Percentiles rank a stretch among this genome's conserved stretches.
Evolutionary conservation across 2,797 vertebrate species (phyloP).

Genomic region (Harpagifer antarcticus): DNA sequence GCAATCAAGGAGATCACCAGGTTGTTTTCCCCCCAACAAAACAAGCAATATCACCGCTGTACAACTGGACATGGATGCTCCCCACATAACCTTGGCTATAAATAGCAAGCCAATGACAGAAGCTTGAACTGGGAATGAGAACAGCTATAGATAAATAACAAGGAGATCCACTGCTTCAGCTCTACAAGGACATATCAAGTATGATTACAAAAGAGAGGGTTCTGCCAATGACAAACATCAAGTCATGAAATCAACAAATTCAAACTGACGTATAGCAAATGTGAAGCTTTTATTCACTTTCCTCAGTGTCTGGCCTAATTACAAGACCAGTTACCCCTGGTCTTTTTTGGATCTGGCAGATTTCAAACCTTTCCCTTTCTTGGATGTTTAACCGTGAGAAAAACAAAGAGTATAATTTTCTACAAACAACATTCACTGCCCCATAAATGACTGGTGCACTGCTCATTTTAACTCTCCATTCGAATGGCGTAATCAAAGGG

Average conservation of each 20-base stretch:
- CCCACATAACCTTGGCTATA: constrained; percentile 72
- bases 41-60: constrained; percentile 36
- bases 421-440: constrained; percentile 60
- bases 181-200: constrained; percentile 32
- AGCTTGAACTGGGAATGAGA: constrained; percentile 59
- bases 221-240: constrained; percentile 21
- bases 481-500: constrained; percentile 50
- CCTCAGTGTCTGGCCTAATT: not conserved
- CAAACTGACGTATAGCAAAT: not conserved
- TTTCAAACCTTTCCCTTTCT: constrained; percentile 65
- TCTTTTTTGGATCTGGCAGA: constrained; percentile 47
- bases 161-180: constrained; percentile 33
- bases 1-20: constrained; percentile 31
- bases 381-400: constrained; percentile 70
- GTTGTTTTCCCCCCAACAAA: constrained; percentile 24
- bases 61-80: constrained; percentile 51
- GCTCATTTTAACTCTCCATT: constrained; percentile 53
- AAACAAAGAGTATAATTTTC: constrained; percentile 75
- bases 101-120: constrained; percentile 70
- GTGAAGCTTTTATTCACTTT: not conserved
- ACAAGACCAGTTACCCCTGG: constrained; percentile 7
- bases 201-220: not conserved
- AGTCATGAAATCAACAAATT: constrained; percentile 1
- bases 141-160: constrained; percentile 28
- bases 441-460: constrained; percentile 52